Evolutionary conservation across 2,113 vertebrate species (phyloP).

Genomic region (Lepus europaeus): DNA sequence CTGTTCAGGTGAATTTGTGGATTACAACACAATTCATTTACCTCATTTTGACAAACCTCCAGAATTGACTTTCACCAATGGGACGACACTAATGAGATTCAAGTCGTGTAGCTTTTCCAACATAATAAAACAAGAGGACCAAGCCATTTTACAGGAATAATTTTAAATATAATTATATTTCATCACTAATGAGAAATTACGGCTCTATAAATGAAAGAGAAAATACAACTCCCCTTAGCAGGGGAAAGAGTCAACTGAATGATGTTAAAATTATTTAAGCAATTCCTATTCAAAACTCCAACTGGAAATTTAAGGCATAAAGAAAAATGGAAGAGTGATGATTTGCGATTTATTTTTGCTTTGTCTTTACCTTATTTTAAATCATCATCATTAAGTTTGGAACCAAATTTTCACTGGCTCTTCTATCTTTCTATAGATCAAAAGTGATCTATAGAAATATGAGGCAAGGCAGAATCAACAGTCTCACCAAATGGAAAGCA

Average conservation of each 20-base stretch:
- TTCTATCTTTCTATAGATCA: neutral
- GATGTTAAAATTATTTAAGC: conserved; percentile 40
- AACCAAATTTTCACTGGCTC: conserved; percentile 26
- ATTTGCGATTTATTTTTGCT: conserved; percentile 1
- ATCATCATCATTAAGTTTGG: conserved; percentile 19
- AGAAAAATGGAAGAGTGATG: conserved; percentile 31
- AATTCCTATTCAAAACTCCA: conserved; percentile 46
- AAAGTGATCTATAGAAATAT: conserved; percentile 17
- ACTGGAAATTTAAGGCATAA: conserved; percentile 37
- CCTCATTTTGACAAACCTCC: neutral
- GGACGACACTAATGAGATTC: neutral
- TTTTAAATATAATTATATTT: conserved; percentile 53
- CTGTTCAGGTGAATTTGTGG: neutral
- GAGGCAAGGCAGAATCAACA: neutral
- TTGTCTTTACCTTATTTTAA: conserved; percentile 62
- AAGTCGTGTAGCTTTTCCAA: conserved; percentile 26
- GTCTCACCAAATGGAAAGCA: neutral
- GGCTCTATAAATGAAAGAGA: conserved; percentile 46
- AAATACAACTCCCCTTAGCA: conserved; percentile 19
- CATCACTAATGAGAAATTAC: conserved; percentile 46
- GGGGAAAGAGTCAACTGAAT: neutral
- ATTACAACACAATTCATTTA: neutral
- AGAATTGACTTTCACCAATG: neutral
- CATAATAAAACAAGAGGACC: conserved; percentile 1
- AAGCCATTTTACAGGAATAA: conserved; percentile 3